Base-by-base conservation (phyloP, 2,888 invertebrate genomes). In the Hermodice carunculata region DNA sequence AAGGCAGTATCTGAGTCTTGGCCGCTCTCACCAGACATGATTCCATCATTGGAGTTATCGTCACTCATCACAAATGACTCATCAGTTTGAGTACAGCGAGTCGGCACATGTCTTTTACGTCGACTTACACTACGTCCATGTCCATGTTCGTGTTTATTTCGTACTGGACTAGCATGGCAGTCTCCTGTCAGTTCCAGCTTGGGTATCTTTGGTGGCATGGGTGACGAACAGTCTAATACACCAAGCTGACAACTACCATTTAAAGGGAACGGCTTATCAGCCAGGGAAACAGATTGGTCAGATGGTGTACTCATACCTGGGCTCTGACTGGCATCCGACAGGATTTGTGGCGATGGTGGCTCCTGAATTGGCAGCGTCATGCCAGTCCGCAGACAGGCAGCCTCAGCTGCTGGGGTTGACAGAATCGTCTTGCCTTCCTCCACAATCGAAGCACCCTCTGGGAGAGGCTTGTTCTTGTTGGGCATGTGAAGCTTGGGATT, bases 401-500 rank as follows among this genome's bases (percentile, higher is more conserved):
- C 46, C 11, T 14, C 24, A 28, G 28, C 22, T 11, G 83, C 93
- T 95, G 63, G 93, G 88, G 82, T 98, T 97, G 22, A 94, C 3
- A 46, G 22, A 46, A 91, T 26, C n/a, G 29, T n/a, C 17, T 29
- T 42, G n/a, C 54, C 61, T 8, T 76, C 76, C 61, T 78, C 77
- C 43, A 77, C 60, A 11, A 77, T 61, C 26, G 72, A 73, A 11
- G 77, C 74, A 46, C 80, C 91, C n/a, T 91, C 90, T 78, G 90
- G 90, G 31, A 83, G 73, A 88, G 97, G 97, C 76, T 97, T 89
- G 67, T 96, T 89, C 74, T 96, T 88, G 85, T 97, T 96, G 1
- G 98, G 96, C 62, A 96, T 96, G 87, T 98, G 98, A 22, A 98
- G 88, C 86, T 98, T 98, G 0, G 98, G 98, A 87, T 98, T 98